These are phyloP conservation scores for Calliscelio sp. DNA, from an alignment of 2,888 invertebrate species.

Conservation along the genomic window DNA sequence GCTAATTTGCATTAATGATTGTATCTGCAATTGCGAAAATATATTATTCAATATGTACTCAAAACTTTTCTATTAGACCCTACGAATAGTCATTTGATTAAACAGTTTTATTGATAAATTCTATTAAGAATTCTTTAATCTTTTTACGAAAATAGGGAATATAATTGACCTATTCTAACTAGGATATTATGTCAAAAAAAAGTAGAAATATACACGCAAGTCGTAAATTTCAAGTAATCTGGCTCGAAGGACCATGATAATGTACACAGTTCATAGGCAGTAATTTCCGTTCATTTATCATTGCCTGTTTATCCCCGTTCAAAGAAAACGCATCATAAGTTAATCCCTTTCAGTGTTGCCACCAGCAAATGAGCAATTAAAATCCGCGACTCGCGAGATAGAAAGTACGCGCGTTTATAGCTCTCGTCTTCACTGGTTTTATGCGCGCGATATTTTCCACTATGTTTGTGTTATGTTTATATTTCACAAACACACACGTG, in stretches of 20 bases:
- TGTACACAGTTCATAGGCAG: constrained; percentile 12
- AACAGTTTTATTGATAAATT: too few relatives aligned
- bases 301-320: neutral
- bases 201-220: too few relatives aligned
- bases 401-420: constrained; percentile 25
- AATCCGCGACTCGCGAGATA: constrained; percentile 1
- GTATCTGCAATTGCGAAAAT: too few relatives aligned
- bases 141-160: too few relatives aligned
- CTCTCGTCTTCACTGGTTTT: constrained; percentile 44
- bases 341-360: constrained; percentile 35
- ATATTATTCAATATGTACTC: too few relatives aligned
- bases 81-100: too few relatives aligned
- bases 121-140: too few relatives aligned
- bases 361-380: constrained; percentile 51
- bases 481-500: too few relatives aligned
- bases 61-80: too few relatives aligned
- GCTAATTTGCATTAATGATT: too few relatives aligned
- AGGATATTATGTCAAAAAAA: too few relatives aligned
- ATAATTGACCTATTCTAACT: too few relatives aligned
- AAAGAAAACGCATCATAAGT: constrained; percentile 48
- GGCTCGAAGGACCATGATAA: constrained; percentile 35
- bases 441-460: constrained; percentile 15
- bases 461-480: neutral
- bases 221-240: constrained; percentile 25
- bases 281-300: constrained; percentile 54